Evolutionary conservation across 2,113 vertebrate species (phyloP).

Genomic region (Petroica traversi): DNA sequence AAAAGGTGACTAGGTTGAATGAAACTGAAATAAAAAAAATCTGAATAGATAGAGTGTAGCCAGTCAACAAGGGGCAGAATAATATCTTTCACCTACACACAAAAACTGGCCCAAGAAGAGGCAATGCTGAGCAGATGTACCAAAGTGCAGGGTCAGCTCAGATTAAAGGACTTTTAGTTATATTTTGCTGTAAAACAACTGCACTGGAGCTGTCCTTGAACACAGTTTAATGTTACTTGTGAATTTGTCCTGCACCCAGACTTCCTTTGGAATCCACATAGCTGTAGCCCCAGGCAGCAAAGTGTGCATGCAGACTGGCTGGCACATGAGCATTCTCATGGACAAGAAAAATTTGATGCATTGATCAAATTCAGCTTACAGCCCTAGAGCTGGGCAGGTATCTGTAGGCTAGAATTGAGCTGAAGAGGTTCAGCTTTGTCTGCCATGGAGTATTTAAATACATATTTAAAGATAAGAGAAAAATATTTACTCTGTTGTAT

Average conservation of each 20-base stretch:
- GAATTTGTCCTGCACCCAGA: not conserved
- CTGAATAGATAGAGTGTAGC: not conserved
- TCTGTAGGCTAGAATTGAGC: not conserved
- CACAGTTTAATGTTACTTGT: not conserved
- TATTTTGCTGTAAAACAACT: not conserved
- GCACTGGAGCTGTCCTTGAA: not conserved
- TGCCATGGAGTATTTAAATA: not conserved
- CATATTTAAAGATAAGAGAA: not conserved
- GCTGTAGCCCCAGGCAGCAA: not conserved
- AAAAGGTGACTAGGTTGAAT: not conserved
- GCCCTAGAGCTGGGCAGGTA: not conserved
- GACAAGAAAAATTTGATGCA: not conserved
- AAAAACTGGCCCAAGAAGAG: not conserved
- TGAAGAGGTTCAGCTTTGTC: not conserved
- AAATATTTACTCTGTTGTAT: not conserved
- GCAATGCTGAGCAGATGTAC: not conserved
- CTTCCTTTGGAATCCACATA: not conserved
- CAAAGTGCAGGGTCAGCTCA: not conserved
- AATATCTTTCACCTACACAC: accelerated
- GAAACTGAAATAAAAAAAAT: not conserved
- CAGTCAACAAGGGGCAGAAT: not conserved
- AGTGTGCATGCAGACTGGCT: not conserved
- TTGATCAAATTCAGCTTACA: not conserved
- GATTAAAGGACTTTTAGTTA: not conserved
- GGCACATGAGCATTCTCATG: not conserved